Evolutionary conservation across 2,113 vertebrate genomes (phyloP), one percentile per base, ranked within the genome.

Genomic region (Eira barbara): DNA sequence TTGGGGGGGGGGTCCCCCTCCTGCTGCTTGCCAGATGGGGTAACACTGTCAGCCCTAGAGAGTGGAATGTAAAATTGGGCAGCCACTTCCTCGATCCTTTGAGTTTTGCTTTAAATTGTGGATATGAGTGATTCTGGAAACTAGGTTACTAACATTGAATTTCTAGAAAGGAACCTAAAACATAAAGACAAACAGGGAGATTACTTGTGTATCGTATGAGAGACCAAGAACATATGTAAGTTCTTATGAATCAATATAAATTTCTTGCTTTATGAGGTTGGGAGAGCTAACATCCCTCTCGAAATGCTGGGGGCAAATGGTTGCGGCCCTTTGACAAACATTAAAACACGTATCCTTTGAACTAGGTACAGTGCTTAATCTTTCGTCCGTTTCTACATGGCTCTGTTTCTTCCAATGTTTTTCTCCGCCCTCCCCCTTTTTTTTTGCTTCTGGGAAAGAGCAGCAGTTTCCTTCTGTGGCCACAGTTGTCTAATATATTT

Each of bases 31-130:
- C 21, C 61, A 84, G 79, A 25, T 17, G 10, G 1, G 6, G 52
- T 3, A 6, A 52, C 34, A 23, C 8, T n/a, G 45, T 80, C 47
- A 49, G 0, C 47, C 57, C 0, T 0, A 1, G 65, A 78, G 67
- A 63, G 47, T 1, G 25, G 91, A 74, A 52, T 7, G 45, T 34
- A 71, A 52, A 96, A 21, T 49, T 61, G 49, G 39, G 13, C 21
- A 18, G 61, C 74, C 15, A 34, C 34, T 34, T 91, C 47, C 90
- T 96, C 25, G 36, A 55, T 36, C 21, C 59, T 96, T 89, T 83
- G 78, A 73, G n/a, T 92, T 89, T 92, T 84, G 34, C 87, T 97
- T 80, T 71, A 59, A 78, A 81, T 69, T 34, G 76, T 20, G 21
- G 67, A 63, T 29, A 36, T 80, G 39, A 90, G 23, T n/a, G 73